Percentiles rank a stretch among this genome's conserved stretches.
Evolutionary conservation across 2,797 vertebrate genomes (phyloP).

Genomic region (Prionace glauca): DNA sequence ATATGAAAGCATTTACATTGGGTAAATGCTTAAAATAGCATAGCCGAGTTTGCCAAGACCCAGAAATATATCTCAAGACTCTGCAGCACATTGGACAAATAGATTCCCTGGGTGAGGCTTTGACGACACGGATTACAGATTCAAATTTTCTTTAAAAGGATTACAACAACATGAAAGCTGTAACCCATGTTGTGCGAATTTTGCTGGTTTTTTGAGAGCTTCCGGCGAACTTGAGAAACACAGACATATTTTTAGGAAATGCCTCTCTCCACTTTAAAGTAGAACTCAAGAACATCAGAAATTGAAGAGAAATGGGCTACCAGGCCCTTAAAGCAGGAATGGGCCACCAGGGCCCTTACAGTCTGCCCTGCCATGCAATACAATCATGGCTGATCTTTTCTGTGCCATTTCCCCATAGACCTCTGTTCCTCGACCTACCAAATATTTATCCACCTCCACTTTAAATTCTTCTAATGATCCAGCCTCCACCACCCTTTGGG

Average conservation of each 20-base stretch:
- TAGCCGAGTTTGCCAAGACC: neutral
- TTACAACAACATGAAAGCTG: neutral
- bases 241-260: neutral
- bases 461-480: too few relatives aligned
- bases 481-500: too few relatives aligned
- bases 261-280: neutral
- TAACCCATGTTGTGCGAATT: neutral
- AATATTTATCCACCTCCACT: too few relatives aligned
- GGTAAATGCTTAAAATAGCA: neutral
- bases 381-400: too few relatives aligned
- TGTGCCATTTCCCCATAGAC: too few relatives aligned
- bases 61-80: neutral
- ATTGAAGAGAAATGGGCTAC: too few relatives aligned
- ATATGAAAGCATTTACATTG: neutral
- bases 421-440: too few relatives aligned
- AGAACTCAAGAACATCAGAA: too few relatives aligned
- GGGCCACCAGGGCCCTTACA: too few relatives aligned
- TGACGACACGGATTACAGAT: neutral
- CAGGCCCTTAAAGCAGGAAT: neutral
- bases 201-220: neutral
- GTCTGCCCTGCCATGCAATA: too few relatives aligned
- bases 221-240: neutral
- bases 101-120: neutral
- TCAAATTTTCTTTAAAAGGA: neutral
- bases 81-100: neutral